Evolutionary conservation across 2,888 invertebrate species (phyloP).

Genomic region (Piscicola geometra): DNA sequence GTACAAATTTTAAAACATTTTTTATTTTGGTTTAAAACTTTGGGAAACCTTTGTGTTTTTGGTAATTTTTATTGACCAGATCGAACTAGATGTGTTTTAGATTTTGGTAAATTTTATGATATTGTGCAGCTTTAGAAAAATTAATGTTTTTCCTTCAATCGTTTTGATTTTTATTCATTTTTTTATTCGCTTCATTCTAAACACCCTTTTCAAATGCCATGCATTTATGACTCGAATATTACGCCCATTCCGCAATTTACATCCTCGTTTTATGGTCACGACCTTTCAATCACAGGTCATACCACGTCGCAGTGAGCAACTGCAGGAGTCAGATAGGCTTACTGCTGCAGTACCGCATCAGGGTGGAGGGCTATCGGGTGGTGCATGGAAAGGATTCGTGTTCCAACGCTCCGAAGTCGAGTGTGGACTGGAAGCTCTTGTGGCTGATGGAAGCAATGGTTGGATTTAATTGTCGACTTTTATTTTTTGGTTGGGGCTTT

Average conservation of each 20-base stretch:
- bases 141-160: no score
- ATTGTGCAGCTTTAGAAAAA: no score
- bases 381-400: constrained; percentile 18
- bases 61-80: no score
- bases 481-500: no score
- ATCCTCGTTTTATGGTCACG: background rate
- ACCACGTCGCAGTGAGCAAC: constrained; percentile 42
- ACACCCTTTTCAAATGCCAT: no score
- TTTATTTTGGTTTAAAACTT: background rate
- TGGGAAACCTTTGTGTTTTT: background rate
- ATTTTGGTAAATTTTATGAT: no score
- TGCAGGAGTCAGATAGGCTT: constrained; percentile 41
- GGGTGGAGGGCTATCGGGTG: constrained; percentile 39
- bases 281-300: constrained; percentile 25
- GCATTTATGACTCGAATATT: background rate
- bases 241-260: background rate
- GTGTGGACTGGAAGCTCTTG: no score
- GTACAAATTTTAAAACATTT: background rate
- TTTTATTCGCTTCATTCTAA: no score
- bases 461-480: no score
- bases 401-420: background rate
- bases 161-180: no score
- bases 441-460: no score
- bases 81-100: no score
- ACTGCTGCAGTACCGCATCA: constrained; percentile 40